A percentile compares a stretch with the other conserved stretches of the same genome.
phyloP scores from a whole-genome alignment of 2,113 vertebrate genomes.

The Syrmaticus mikado region DNA sequence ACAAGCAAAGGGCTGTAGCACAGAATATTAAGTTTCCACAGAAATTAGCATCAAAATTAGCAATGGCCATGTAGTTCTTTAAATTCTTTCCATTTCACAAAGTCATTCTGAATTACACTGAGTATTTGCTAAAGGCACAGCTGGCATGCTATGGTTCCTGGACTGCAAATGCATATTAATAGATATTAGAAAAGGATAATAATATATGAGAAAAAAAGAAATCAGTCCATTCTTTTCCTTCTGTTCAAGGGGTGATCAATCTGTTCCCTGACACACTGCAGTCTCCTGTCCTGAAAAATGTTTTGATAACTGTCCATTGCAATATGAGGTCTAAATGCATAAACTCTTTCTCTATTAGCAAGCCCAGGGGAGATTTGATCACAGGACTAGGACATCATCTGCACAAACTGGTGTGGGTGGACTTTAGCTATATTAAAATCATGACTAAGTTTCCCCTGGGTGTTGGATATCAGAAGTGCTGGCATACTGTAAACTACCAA shows the following conservation, averaged over 20 bases:
- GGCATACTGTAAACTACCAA: neutral
- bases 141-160: neutral
- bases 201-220: neutral
- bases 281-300: neutral
- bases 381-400: neutral
- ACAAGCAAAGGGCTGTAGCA: neutral
- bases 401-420: neutral
- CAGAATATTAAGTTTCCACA: conserved; percentile 37
- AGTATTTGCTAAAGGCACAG: conserved; percentile 31
- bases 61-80: neutral
- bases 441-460: neutral
- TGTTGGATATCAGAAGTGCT: neutral
- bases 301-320: neutral
- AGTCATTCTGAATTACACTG: neutral
- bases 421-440: neutral
- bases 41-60: conserved; percentile 59
- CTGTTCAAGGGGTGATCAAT: neutral
- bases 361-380: neutral
- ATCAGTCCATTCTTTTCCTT: neutral
- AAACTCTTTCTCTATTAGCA: accelerated
- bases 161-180: conserved; percentile 38
- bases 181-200: neutral
- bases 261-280: neutral
- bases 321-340: neutral
- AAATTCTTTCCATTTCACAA: conserved; percentile 17